A percentile compares a stretch with the other conserved stretches of the same genome.
Conservation (phyloP, 2,888 invertebrate species). For the Melieria crassipennis region DNA sequence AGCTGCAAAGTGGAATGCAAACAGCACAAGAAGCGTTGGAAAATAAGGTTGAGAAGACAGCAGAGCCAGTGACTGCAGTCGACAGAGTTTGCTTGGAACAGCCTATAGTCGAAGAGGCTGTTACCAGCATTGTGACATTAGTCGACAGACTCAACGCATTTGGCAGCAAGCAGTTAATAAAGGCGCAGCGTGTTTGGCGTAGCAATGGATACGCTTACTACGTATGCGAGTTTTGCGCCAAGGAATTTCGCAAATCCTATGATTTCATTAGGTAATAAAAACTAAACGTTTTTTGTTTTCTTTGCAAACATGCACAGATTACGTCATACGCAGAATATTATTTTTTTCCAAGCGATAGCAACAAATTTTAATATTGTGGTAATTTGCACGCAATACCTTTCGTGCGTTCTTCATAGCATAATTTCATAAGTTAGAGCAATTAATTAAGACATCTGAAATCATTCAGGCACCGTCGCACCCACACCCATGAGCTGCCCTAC, state of each 20-base stretch:
- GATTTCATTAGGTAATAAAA: slow-evolving; percentile 51
- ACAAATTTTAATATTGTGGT: no score
- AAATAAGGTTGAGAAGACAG: slow-evolving; percentile 28
- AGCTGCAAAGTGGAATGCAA: slow-evolving; percentile 45
- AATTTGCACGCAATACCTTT: no score
- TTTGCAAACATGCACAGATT: no score
- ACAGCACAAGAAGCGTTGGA: slow-evolving; percentile 25
- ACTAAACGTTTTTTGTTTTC: background rate
- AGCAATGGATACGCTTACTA: slow-evolving; percentile 40
- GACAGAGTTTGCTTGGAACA: slow-evolving; percentile 16
- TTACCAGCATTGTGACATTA: slow-evolving; percentile 25
- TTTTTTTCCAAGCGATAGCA: no score
- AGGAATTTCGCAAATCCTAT: slow-evolving; percentile 50
- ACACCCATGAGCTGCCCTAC: slow-evolving; percentile 49
- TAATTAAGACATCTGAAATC: no score
- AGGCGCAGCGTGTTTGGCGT: slow-evolving; percentile 42
- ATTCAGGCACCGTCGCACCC: slow-evolving; percentile 51
- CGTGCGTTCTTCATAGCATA: no score
- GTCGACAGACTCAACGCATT: slow-evolving; percentile 44
- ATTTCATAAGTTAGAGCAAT: no score
- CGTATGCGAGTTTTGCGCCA: slow-evolving; percentile 52
- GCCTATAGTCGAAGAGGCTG: slow-evolving; percentile 12
- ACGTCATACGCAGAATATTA: no score
- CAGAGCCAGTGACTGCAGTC: slow-evolving; percentile 11
- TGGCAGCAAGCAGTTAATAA: slow-evolving; percentile 39